Percentiles rank a stretch among this genome's conserved stretches.
These are phyloP conservation scores for Phocoena sinus DNA, from an alignment of 2,113 vertebrate species.

Conservation along the genomic window DNA sequence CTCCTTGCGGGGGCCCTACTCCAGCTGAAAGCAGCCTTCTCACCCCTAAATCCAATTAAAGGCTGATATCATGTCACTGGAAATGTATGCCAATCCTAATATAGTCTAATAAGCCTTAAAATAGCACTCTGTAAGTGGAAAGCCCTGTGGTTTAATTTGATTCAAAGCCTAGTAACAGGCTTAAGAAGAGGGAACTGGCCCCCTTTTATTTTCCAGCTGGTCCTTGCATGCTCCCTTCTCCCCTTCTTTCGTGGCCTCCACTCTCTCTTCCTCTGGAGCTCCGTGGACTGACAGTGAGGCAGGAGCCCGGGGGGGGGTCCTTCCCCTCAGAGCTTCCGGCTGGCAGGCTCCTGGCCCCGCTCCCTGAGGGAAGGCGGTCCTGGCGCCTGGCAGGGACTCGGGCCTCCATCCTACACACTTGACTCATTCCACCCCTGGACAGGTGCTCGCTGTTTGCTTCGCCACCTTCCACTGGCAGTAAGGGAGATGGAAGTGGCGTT, in stretches of 20 bases:
- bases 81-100: conserved; percentile 90
- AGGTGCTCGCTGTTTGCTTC: background rate
- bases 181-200: conserved; percentile 82
- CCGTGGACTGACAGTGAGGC: background rate
- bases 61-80: conserved; percentile 84
- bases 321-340: background rate
- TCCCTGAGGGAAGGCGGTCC: background rate
- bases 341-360: background rate
- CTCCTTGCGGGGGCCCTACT: conserved; percentile 73
- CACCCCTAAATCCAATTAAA: conserved; percentile 88
- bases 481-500: no score
- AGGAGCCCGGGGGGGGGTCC: background rate
- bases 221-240: conserved; percentile 73
- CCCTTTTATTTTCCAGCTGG: conserved; percentile 79
- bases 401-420: background rate
- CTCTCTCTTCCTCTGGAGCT: background rate
- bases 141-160: conserved; percentile 87
- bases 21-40: conserved; percentile 82
- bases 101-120: conserved; percentile 89
- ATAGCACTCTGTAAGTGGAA: conserved; percentile 84
- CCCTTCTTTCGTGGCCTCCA: conserved; percentile 46
- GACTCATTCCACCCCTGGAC: background rate
- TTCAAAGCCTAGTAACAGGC: conserved; percentile 84
- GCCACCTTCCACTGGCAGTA: background rate
- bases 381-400: background rate